These are phyloP conservation scores for Brenthis hecate DNA, from an alignment of 2,888 invertebrate genomes.

Conservation along the genomic window DNA sequence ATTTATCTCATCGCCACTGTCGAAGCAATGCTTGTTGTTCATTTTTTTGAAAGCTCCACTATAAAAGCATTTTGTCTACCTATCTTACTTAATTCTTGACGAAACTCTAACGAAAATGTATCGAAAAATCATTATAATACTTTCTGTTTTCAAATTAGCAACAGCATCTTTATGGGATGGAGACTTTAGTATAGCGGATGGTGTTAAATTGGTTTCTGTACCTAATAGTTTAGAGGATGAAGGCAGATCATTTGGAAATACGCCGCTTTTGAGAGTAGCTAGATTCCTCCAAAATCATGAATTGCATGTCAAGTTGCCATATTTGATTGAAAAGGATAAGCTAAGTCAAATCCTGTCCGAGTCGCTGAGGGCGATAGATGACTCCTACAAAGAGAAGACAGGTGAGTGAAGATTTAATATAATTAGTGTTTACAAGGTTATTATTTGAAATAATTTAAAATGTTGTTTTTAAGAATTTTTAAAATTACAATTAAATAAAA, in stretches of 20 bases:
- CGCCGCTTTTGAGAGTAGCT: conserved; percentile 82
- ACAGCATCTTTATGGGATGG: conserved; percentile 65
- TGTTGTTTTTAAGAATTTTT: too few species aligned
- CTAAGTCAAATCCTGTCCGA: conserved; percentile 82
- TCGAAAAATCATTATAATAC: conserved; percentile 51
- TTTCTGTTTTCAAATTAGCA: conserved; percentile 49
- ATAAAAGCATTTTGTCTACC: conserved; percentile 65
- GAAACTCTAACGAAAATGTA: conserved; percentile 64
- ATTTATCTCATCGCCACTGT: conserved; percentile 50
- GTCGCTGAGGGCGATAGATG: conserved; percentile 76
- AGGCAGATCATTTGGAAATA: conserved; percentile 73
- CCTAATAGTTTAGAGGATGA: conserved; percentile 73
- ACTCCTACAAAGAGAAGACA: conserved; percentile 69
- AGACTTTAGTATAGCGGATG: conserved; percentile 83
- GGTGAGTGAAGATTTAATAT: conserved; percentile 64
- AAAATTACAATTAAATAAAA: too few species aligned
- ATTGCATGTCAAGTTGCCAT: conserved; percentile 86
- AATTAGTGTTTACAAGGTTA: too few species aligned
- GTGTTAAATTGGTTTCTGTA: conserved; percentile 84
- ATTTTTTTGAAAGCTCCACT: conserved; percentile 77
- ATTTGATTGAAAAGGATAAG: conserved; percentile 85
- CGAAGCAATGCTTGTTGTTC: conserved; percentile 63
- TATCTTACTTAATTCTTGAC: conserved; percentile 70
- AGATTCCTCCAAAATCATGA: conserved; percentile 88
- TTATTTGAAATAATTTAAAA: too few species aligned